phyloP scores from a whole-genome alignment of 2,888 invertebrate species.

The Ligdia adustata region DNA sequence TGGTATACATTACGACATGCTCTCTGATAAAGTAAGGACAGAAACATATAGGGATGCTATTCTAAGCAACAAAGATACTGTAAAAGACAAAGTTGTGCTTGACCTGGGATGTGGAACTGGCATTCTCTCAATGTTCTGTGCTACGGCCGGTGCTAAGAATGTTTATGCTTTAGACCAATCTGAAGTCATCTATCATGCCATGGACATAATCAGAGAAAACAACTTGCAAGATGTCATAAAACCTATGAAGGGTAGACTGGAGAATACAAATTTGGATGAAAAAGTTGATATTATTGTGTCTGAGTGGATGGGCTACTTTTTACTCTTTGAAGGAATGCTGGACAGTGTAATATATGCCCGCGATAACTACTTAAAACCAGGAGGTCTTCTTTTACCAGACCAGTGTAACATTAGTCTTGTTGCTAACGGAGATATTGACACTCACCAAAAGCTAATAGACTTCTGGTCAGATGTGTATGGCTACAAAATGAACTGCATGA shows the following conservation, averaged over 20 bases:
- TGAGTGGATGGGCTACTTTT: conserved; percentile 99
- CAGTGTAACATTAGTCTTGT: conserved; percentile 92
- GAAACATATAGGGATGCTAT: conserved; percentile 94
- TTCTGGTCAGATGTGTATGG: conserved; percentile 98
- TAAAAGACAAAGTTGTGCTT: conserved; percentile 91
- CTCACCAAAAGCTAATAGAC: conserved; percentile 88
- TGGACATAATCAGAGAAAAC: conserved; percentile 96
- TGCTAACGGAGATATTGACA: conserved; percentile 90
- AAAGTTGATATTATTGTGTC: conserved; percentile 97
- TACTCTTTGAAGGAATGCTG: conserved; percentile 98
- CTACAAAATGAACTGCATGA: conserved; percentile 96
- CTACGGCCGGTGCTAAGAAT: conserved; percentile 94
- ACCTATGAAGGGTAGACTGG: conserved; percentile 93
- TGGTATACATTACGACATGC: conserved; percentile 97
- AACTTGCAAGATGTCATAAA: conserved; percentile 88
- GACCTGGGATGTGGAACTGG: conserved; percentile 99
- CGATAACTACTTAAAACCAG: conserved; percentile 90
- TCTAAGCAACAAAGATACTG: conserved; percentile 86
- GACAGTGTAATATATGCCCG: conserved; percentile 96
- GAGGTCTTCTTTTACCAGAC: conserved; percentile 92
- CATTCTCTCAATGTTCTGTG: conserved; percentile 99
- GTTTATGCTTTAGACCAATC: conserved; percentile 98
- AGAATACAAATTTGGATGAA: conserved; percentile 91
- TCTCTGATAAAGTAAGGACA: conserved; percentile 94
- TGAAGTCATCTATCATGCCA: conserved; percentile 97